These are phyloP conservation scores for Blomia tropicalis DNA, from an alignment of 2,888 invertebrate species.

Conservation along the genomic window DNA sequence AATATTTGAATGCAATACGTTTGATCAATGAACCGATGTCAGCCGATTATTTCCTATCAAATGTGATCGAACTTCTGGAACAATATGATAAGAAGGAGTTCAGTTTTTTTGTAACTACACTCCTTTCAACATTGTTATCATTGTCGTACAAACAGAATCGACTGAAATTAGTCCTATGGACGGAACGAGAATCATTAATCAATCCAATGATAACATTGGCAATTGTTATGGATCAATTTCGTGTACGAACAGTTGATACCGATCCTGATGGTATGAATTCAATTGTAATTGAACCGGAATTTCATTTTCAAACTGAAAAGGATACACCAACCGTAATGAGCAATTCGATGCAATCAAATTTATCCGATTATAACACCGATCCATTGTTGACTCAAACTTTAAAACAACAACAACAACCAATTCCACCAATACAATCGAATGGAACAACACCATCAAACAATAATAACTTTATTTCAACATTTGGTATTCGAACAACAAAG, in stretches of 20 bases:
- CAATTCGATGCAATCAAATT: neutral
- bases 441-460: neutral
- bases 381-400: too few species aligned
- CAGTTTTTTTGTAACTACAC: neutral
- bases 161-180: neutral
- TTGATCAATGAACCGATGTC: neutral
- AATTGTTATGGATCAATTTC: neutral
- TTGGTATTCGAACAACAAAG: too few species aligned
- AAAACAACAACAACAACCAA: too few species aligned
- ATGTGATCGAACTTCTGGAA: neutral
- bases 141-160: neutral
- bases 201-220: neutral
- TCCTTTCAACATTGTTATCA: neutral
- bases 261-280: neutral
- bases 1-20: neutral
- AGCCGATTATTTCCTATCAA: neutral
- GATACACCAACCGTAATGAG: neutral
- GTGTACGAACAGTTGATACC: neutral
- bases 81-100: neutral
- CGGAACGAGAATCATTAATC: neutral
- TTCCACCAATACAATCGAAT: neutral
- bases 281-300: neutral
- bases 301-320: neutral
- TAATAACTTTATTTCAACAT: neutral
- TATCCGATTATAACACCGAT: too few species aligned